phyloP scores from a whole-genome alignment of 2,797 vertebrate genomes.

The Synaphobranchus kaupii region DNA sequence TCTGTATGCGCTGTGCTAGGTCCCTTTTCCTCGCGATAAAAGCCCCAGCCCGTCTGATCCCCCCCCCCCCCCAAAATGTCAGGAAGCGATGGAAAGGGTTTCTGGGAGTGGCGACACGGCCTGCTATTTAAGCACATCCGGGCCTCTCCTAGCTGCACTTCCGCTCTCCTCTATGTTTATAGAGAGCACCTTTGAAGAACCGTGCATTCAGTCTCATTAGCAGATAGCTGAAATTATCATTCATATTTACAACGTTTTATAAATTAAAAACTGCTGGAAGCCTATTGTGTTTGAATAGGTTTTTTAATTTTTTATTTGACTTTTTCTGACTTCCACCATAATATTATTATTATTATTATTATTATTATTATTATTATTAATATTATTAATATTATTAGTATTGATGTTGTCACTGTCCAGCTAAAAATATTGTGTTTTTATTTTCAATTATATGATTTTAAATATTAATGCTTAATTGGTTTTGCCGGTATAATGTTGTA shows the following conservation, averaged over 20 bases:
- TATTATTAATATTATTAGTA: no score
- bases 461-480: neutral
- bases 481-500: neutral
- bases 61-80: constrained; percentile 45
- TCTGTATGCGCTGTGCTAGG: constrained; percentile 51
- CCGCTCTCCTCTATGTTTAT: constrained; percentile 39
- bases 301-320: neutral
- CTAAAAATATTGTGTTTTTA: neutral
- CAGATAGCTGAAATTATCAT: neutral
- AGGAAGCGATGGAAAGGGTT: constrained; percentile 69
- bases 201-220: neutral
- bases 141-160: constrained; percentile 59
- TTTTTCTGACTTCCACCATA: neutral
- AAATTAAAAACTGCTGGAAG: neutral
- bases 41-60: constrained; percentile 53
- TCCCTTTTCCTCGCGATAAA: constrained; percentile 68
- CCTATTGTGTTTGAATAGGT: neutral
- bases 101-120: constrained; percentile 58
- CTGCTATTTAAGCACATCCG: constrained; percentile 59
- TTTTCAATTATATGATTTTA: neutral
- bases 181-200: constrained; percentile 25
- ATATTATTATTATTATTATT: no score
- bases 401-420: neutral
- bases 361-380: no score
- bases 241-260: neutral